Percentiles rank a stretch among this genome's conserved stretches.
phyloP scores from a whole-genome alignment of 2,113 vertebrate genomes.

The Oophaga pumilio region DNA sequence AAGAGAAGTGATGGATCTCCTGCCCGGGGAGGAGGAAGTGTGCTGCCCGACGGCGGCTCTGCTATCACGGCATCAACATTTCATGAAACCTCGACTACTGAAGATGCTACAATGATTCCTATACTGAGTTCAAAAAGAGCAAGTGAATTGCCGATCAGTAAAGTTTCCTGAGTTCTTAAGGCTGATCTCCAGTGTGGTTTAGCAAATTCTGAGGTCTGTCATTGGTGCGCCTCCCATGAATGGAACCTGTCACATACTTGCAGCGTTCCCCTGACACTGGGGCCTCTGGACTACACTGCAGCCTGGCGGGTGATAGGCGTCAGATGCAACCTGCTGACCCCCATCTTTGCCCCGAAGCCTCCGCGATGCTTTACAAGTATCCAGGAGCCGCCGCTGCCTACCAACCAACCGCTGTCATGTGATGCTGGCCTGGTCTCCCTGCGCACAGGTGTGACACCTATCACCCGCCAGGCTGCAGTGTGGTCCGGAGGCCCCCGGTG shows the following conservation, averaged over 20 bases:
- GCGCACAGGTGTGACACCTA: background rate
- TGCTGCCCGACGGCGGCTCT: background rate
- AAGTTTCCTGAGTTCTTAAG: slow-evolving; percentile 89
- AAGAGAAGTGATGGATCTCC: slow-evolving; percentile 5
- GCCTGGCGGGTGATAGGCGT: too few relatives aligned
- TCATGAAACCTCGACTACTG: slow-evolving; percentile 81
- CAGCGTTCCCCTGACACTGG: too few relatives aligned
- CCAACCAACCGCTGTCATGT: slow-evolving; percentile 57
- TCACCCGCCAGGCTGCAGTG: background rate
- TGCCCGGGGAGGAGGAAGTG: background rate
- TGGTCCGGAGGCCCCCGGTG: background rate
- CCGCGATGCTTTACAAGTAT: background rate
- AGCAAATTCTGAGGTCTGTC: slow-evolving; percentile 85
- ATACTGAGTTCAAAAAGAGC: slow-evolving; percentile 94
- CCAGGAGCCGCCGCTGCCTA: slow-evolving; percentile 57
- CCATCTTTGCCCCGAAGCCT: slow-evolving; percentile 29
- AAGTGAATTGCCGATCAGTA: slow-evolving; percentile 91
- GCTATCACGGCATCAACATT: slow-evolving; percentile 71
- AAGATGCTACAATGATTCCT: slow-evolving; percentile 99
- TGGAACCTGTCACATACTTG: too few relatives aligned
- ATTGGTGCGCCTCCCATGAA: slow-evolving; percentile 89
- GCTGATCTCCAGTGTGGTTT: slow-evolving; percentile 93
- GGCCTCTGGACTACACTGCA: too few relatives aligned
- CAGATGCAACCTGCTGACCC: slow-evolving; percentile 17
- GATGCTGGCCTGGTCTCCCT: slow-evolving; percentile 40